Percentiles rank a stretch among this genome's conserved stretches.
These are phyloP conservation scores for Sapajus apella DNA, from an alignment of 2,113 vertebrate genomes.

Conservation along the genomic window DNA sequence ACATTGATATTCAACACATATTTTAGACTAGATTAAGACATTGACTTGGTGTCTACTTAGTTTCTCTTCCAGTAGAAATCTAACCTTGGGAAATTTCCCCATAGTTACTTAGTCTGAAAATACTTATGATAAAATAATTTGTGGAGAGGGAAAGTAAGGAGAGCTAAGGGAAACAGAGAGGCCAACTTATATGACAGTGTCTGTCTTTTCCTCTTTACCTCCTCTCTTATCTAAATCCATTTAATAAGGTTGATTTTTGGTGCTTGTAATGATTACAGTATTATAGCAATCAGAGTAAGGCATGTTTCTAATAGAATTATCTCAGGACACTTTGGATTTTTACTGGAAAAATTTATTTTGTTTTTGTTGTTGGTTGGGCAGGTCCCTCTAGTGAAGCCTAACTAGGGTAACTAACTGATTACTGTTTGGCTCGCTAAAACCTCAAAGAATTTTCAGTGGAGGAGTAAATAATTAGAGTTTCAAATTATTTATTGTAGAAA, in stretches of 20 bases:
- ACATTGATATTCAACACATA: background rate
- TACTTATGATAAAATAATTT: background rate
- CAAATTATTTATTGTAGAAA: constrained; percentile 25
- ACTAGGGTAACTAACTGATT: background rate
- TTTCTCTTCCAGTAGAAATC: background rate
- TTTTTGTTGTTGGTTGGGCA: constrained; percentile 21
- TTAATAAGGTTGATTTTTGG: constrained; percentile 9
- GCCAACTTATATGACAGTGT: background rate
- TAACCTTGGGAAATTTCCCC: background rate
- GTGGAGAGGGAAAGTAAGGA: background rate
- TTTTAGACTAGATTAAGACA: background rate
- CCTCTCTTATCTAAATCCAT: background rate
- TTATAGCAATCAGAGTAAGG: background rate
- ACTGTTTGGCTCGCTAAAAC: background rate
- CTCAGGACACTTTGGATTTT: constrained; percentile 2
- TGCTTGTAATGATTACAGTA: background rate
- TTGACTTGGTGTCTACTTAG: constrained; percentile 18
- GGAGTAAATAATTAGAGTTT: background rate
- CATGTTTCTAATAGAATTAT: constrained; percentile 28
- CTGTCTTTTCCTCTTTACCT: background rate
- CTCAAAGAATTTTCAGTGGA: background rate
- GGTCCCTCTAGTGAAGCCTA: background rate
- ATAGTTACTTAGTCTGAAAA: background rate
- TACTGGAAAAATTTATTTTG: constrained; percentile 25
- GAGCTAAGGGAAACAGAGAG: background rate